Conservation (phyloP, 2,888 invertebrate species). For the Odontothrips loti region DNA sequence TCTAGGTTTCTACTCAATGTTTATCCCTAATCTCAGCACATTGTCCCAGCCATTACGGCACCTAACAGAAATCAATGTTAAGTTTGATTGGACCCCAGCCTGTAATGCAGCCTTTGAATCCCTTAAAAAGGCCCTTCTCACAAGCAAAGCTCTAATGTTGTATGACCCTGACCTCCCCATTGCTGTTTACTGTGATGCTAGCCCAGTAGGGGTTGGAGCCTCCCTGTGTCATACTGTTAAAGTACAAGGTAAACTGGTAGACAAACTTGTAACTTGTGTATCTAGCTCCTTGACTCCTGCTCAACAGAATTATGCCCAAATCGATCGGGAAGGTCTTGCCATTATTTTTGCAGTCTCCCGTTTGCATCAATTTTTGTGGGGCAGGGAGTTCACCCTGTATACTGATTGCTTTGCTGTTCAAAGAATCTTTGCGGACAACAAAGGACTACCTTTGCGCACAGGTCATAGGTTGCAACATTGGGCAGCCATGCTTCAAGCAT, state of each 20-base stretch:
- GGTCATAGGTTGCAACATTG: conserved; percentile 13
- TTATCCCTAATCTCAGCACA: not conserved
- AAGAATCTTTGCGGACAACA: conserved; percentile 4
- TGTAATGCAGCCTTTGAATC: no score
- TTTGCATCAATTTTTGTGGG: conserved; percentile 22
- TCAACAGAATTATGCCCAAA: not conserved
- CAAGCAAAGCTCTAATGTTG: not conserved
- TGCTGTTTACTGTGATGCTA: not conserved
- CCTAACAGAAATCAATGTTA: no score
- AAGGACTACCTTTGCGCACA: not conserved
- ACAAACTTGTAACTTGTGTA: conserved; percentile 28
- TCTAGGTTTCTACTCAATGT: not conserved
- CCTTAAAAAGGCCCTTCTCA: no score
- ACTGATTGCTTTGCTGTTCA: conserved; percentile 31
- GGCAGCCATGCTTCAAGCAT: conserved; percentile 11
- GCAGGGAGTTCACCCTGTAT: conserved; percentile 1
- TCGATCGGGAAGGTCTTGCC: not conserved
- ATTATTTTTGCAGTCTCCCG: not conserved
- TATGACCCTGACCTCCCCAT: not conserved
- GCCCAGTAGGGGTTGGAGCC: no score
- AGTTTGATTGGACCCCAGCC: no score
- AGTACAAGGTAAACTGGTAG: not conserved
- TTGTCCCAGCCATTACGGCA: not conserved
- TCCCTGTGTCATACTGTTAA: not conserved
- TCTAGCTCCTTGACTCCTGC: not conserved